Conservation (phyloP, 2,113 vertebrate genomes). For the Delphinus delphis region DNA sequence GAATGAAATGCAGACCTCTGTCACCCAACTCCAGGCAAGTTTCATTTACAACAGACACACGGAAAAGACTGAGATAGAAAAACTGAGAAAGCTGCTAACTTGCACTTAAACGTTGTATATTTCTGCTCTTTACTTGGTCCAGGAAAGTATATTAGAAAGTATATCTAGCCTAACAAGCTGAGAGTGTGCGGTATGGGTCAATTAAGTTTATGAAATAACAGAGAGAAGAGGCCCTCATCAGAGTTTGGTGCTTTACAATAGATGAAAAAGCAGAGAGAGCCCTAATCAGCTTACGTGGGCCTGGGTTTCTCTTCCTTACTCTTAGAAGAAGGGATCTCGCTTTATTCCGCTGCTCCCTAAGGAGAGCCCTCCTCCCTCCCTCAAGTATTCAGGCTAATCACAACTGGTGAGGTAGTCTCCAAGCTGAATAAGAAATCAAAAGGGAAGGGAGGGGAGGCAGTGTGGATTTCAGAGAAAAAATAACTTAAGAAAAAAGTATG, state of each 20-base stretch:
- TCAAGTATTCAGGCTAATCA: conserved; percentile 55
- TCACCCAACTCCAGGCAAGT: background rate
- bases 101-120: conserved; percentile 10
- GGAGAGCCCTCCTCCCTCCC: conserved; percentile 39
- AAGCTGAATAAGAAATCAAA: conserved; percentile 65
- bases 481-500: conserved; percentile 81
- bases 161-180: background rate
- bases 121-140: background rate
- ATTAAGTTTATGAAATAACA: conserved; percentile 22
- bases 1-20: background rate
- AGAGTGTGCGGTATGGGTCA: background rate
- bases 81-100: background rate
- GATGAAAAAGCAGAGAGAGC: conserved; percentile 45
- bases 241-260: conserved; percentile 21
- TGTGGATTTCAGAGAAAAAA: conserved; percentile 72
- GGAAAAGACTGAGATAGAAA: background rate
- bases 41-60: background rate
- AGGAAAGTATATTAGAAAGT: conserved; percentile 1
- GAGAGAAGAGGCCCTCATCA: background rate
- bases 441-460: conserved; percentile 57
- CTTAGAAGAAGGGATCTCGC: conserved; percentile 31
- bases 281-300: conserved; percentile 44
- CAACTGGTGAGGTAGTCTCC: conserved; percentile 60
- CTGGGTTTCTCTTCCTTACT: conserved; percentile 40
- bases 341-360: conserved; percentile 65